Conservation (phyloP, 2,113 vertebrate species). For the Dipodomys merriami region DNA sequence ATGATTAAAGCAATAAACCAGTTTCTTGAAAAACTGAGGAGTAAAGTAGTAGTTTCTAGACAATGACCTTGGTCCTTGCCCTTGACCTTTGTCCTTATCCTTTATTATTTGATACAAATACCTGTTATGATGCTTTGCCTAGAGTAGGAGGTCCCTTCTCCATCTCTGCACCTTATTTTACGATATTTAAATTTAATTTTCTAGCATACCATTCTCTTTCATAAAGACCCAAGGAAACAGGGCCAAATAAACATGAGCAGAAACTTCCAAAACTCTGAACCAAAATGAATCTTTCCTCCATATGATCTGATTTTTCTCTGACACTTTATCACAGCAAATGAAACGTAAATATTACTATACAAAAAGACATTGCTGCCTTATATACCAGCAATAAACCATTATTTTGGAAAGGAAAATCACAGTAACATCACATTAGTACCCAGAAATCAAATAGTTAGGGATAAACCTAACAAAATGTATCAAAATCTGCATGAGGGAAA, state of each 20-base stretch:
- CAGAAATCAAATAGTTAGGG: conserved; percentile 5
- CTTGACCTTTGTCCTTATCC: too few species aligned
- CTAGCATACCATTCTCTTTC: not conserved
- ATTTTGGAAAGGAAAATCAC: not conserved
- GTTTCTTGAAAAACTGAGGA: not conserved
- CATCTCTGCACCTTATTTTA: not conserved
- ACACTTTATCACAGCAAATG: not conserved
- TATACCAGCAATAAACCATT: not conserved
- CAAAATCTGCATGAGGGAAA: not conserved
- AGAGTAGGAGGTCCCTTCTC: not conserved
- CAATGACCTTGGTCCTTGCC: not conserved
- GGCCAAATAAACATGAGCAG: not conserved
- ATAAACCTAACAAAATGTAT: not conserved
- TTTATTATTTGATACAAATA: not conserved
- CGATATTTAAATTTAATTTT: not conserved
- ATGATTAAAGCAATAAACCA: not conserved
- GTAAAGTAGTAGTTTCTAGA: not conserved
- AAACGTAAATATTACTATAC: not conserved
- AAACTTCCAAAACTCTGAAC: not conserved
- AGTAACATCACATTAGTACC: not conserved
- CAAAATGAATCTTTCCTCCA: not conserved
- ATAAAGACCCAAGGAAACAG: not conserved
- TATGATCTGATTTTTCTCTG: not conserved
- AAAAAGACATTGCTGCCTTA: not conserved
- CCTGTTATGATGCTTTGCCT: not conserved